Evolutionary conservation across 2,888 invertebrate species (phyloP), one percentile per base, ranked within the genome.

Genomic region (Tenthredo distinguenda): DNA sequence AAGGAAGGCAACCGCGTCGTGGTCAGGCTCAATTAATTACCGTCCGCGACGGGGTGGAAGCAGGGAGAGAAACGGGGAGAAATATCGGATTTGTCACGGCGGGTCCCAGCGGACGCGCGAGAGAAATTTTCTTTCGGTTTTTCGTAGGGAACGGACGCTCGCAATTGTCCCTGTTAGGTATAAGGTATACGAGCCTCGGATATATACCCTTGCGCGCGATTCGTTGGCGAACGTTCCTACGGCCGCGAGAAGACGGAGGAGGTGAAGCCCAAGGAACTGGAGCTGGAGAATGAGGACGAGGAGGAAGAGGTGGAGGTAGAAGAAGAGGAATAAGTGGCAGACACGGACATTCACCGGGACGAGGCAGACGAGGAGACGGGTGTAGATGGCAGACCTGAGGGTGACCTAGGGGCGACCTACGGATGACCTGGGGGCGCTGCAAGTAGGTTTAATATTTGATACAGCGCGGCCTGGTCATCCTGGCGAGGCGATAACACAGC

Each of bases 401-500:
- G 87, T 71, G 87, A 86, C 68, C 82, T 31, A 58, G 68, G 83
- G 83, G 65, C 83, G 83, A 83, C 83, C 83, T 62, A 50, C 83
- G 83, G 83, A 83, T 83, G 83, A 83, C 83, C 83, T 47, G 83
- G 83, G 77, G 83, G 83, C 88, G 90, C 91, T 93, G 93, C 93
- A 93, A 93, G 93, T 92, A 92, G 90, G 91, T 92, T 93, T 92
- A 93, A 93, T 93, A 93, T 92, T 93, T 93, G 92, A 93, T 93
- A 92, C 88, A 47, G 21, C 91, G 92, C 91, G 92, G 91, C 91
- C 91, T 93, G 93, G 93, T 93, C 93, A 93, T 93, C 93, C 93
- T 93, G 92, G 90, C 92, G 91, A 93, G 93, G 93, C 93, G 93
- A 93, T 93, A 93, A 93, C 93, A 93, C 92, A 91, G 91, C 91